Conservation (phyloP, 2,797 vertebrate genomes). For the Gallirallus australis region DNA sequence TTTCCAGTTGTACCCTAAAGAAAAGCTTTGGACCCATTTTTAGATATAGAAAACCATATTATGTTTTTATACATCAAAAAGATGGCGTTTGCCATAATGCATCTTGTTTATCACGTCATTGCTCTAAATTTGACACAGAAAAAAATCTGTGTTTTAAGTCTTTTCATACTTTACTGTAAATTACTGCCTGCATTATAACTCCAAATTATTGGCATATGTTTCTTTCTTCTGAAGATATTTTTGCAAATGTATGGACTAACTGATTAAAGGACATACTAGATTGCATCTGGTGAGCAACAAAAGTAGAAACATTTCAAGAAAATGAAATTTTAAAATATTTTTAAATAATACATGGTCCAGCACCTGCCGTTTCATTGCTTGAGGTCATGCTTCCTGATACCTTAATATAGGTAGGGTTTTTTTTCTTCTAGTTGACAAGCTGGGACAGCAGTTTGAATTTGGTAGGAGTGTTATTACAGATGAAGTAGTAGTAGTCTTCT, state of each 20-base stretch:
- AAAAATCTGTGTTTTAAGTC: not conserved
- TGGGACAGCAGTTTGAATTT: not conserved
- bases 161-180: conserved; percentile 26
- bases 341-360: not conserved
- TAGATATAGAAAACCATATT: not conserved
- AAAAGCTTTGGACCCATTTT: not conserved
- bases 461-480: not conserved
- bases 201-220: not conserved
- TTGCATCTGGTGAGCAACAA: not conserved
- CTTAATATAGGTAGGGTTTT: not conserved
- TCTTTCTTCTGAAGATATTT: not conserved
- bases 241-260: not conserved
- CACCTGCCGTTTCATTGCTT: not conserved
- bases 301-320: not conserved
- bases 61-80: not conserved
- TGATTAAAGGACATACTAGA: not conserved
- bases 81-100: not conserved
- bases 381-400: not conserved
- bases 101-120: not conserved
- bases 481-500: not conserved
- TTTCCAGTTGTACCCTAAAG: not conserved
- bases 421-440: not conserved
- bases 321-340: not conserved
- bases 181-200: not conserved
- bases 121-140: conserved; percentile 3